Evolutionary conservation across 2,888 invertebrate genomes (phyloP).

Genomic region (Euplexia lucipara): DNA sequence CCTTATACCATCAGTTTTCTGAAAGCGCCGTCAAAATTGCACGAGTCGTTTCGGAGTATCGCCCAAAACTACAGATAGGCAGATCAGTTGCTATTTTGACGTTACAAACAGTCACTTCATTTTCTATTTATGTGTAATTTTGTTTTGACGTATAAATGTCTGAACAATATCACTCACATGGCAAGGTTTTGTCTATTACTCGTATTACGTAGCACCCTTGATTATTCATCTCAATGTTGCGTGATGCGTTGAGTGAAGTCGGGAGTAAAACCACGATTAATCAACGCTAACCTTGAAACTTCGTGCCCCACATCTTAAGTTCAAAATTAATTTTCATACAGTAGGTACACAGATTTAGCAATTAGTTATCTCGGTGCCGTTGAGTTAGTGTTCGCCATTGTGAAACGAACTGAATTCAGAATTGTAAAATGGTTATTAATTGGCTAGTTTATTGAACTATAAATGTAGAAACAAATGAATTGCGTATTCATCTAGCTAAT

Average conservation of each 20-base stretch:
- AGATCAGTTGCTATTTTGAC: no score
- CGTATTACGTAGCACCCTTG: slow-evolving; percentile 64
- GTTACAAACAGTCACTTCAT: no score
- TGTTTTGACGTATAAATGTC: slow-evolving; percentile 12
- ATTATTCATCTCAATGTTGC: slow-evolving; percentile 71
- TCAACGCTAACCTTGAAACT: slow-evolving; percentile 80
- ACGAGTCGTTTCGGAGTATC: no score
- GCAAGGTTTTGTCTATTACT: slow-evolving; percentile 69
- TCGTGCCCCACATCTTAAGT: slow-evolving; percentile 75
- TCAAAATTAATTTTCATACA: slow-evolving; percentile 74
- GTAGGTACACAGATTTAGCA: slow-evolving; percentile 68
- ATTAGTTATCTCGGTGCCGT: slow-evolving; percentile 56
- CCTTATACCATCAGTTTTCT: no score
- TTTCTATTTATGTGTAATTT: no score
- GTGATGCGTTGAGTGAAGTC: slow-evolving; percentile 63
- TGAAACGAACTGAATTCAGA: slow-evolving; percentile 27
- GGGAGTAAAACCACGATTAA: slow-evolving; percentile 78
- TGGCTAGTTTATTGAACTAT: slow-evolving; percentile 12
- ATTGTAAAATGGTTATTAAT: slow-evolving; percentile 31
- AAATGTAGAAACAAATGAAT: slow-evolving; percentile 5
- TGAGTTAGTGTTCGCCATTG: slow-evolving; percentile 33
- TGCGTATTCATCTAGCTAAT: neutral
- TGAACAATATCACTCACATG: slow-evolving; percentile 50
- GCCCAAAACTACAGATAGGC: no score
- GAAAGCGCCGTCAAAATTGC: no score